These are phyloP conservation scores for Julus scanicus DNA, from an alignment of 2,888 invertebrate species.

Conservation along the genomic window DNA sequence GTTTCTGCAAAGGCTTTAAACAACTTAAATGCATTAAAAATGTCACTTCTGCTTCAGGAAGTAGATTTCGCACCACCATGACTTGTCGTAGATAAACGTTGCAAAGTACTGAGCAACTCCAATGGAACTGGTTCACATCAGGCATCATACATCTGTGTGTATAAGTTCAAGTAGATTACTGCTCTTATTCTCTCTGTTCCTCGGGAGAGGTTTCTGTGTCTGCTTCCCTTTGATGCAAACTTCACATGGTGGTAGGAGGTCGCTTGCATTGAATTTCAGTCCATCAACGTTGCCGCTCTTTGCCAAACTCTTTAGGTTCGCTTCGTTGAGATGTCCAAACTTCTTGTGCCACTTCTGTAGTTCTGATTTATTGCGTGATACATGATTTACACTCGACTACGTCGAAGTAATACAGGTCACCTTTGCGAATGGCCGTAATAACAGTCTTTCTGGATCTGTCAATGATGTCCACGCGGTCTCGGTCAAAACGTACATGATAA, in stretches of 20 bases:
- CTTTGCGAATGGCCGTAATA: neutral
- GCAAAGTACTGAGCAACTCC: slow-evolving; percentile 44
- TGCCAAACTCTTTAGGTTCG: neutral
- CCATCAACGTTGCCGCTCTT: neutral
- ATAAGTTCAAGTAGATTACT: neutral
- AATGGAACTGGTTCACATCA: slow-evolving; percentile 16
- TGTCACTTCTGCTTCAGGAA: slow-evolving; percentile 19
- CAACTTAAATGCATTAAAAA: slow-evolving; percentile 1
- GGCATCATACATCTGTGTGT: slow-evolving; percentile 49
- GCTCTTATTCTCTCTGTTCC: neutral
- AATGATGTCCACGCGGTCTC: neutral
- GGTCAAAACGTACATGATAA: neutral
- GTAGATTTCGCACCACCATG: slow-evolving; percentile 48
- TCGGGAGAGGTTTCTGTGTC: neutral
- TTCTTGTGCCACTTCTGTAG: neutral
- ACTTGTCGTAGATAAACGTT: slow-evolving; percentile 51
- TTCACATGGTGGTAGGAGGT: neutral
- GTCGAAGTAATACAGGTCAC: slow-evolving; percentile 5
- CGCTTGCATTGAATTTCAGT: neutral
- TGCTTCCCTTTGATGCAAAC: neutral
- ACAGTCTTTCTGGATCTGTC: neutral
- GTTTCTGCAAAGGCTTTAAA: slow-evolving; percentile 27
- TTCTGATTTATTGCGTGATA: neutral
- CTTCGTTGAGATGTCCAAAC: neutral
- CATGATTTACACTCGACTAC: neutral